These are phyloP conservation scores for Synchiropus splendidus DNA, from an alignment of 2,113 vertebrate species.

Conservation along the genomic window DNA sequence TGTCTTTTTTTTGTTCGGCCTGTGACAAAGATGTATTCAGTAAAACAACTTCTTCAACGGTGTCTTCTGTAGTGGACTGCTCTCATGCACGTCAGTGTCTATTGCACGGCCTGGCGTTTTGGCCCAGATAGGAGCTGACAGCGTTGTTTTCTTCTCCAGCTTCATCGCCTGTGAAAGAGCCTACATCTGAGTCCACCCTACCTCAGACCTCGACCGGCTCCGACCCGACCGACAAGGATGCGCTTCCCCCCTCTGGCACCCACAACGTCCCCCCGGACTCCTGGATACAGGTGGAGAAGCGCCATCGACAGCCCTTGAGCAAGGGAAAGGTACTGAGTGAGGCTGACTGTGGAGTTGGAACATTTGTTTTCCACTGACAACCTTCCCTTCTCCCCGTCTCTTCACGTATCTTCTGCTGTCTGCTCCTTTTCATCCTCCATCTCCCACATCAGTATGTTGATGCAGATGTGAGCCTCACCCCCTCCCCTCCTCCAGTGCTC, in stretches of 20 bases:
- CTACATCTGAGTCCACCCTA: slow-evolving; percentile 13
- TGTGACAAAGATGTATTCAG: too few species aligned
- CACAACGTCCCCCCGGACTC: slow-evolving; percentile 61
- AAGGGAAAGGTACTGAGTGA: slow-evolving; percentile 72
- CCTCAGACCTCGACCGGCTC: slow-evolving; percentile 16
- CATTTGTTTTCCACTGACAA: background rate
- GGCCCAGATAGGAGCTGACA: too few species aligned
- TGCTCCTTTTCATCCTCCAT: slow-evolving; percentile 4
- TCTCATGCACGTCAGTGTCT: too few species aligned
- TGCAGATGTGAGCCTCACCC: slow-evolving; percentile 17
- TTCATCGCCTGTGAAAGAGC: slow-evolving; percentile 36
- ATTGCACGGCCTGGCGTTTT: too few species aligned
- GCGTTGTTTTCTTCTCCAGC: slow-evolving; percentile 13
- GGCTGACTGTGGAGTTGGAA: background rate
- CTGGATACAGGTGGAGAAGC: slow-evolving; percentile 89
- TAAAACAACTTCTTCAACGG: too few species aligned
- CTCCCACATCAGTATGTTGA: slow-evolving; percentile 28
- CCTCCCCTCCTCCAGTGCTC: slow-evolving; percentile 11
- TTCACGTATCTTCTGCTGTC: background rate
- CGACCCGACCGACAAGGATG: slow-evolving; percentile 22
- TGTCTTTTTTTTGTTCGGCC: too few species aligned
- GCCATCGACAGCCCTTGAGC: slow-evolving; percentile 61
- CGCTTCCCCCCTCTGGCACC: background rate
- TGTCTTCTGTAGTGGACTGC: too few species aligned
- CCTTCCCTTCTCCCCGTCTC: background rate